These are phyloP conservation scores for Sipha maydis DNA, from an alignment of 2,888 invertebrate species.

Conservation along the genomic window DNA sequence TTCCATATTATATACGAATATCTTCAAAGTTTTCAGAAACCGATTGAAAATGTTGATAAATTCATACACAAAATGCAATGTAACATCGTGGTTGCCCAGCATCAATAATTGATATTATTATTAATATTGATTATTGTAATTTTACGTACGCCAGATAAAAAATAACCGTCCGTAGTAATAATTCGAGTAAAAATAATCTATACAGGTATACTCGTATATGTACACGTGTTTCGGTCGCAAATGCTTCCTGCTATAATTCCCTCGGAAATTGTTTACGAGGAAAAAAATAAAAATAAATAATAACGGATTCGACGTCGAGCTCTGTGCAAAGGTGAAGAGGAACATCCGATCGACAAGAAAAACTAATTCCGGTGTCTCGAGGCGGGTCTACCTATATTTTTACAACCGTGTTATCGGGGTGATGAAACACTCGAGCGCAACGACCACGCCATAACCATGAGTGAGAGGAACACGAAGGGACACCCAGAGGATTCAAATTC, in stretches of 20 bases:
- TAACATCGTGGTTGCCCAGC: too few species aligned
- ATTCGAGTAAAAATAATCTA: not conserved
- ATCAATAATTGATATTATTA: too few species aligned
- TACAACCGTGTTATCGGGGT: not conserved
- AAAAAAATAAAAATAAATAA: not conserved
- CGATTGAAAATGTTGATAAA: too few species aligned
- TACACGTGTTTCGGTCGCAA: not conserved
- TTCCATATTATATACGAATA: too few species aligned
- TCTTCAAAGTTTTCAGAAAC: too few species aligned
- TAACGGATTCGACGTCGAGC: not conserved
- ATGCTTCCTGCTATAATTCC: not conserved
- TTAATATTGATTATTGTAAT: too few species aligned
- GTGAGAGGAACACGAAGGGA: not conserved
- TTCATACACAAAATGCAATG: too few species aligned
- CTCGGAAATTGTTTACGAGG: not conserved
- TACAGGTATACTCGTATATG: not conserved
- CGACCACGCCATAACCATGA: not conserved
- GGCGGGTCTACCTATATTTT: not conserved
- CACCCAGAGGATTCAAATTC: too few species aligned
- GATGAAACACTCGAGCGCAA: not conserved
- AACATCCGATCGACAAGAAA: not conserved
- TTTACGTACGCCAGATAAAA: too few species aligned
- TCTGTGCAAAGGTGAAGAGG: not conserved
- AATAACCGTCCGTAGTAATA: not conserved
- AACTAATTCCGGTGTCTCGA: not conserved